These are phyloP conservation scores for Hecatera dysodea DNA, from an alignment of 2,888 invertebrate genomes.

Conservation along the genomic window DNA sequence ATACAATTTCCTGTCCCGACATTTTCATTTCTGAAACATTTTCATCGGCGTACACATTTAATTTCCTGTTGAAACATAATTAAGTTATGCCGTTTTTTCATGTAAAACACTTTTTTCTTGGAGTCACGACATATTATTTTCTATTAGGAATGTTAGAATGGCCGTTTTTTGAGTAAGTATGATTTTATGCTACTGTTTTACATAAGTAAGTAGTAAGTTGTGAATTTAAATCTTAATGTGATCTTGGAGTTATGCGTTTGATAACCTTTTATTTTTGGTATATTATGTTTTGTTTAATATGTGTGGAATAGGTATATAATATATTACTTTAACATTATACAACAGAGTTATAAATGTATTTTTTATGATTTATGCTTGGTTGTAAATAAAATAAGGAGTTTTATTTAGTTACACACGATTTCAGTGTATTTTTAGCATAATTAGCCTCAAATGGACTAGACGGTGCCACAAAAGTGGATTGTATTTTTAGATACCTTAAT, in stretches of 20 bases:
- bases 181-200: conserved; percentile 63
- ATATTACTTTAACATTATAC: not conserved
- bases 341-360: not conserved
- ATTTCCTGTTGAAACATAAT: conserved; percentile 81
- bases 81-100: conserved; percentile 70
- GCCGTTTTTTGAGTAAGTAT: conserved; percentile 55
- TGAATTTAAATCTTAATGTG: conserved; percentile 58
- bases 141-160: conserved; percentile 52
- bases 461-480: too few relatives aligned
- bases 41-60: conserved; percentile 72
- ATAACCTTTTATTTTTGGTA: conserved; percentile 33
- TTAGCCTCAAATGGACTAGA: not conserved
- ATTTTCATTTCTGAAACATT: conserved; percentile 69
- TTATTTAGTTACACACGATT: not conserved
- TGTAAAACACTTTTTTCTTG: conserved; percentile 67
- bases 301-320: not conserved
- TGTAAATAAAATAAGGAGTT: too few relatives aligned
- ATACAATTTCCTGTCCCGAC: conserved; percentile 67
- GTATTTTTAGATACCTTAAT: too few relatives aligned
- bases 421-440: too few relatives aligned
- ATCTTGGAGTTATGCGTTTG: conserved; percentile 51
- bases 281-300: conserved; percentile 16
- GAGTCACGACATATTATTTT: conserved; percentile 70
- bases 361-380: too few relatives aligned
- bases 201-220: conserved; percentile 58